These are phyloP conservation scores for Apis mellifera DNA, from an alignment of 1,140 invertebrate genomes.

Conservation along the genomic window DNA sequence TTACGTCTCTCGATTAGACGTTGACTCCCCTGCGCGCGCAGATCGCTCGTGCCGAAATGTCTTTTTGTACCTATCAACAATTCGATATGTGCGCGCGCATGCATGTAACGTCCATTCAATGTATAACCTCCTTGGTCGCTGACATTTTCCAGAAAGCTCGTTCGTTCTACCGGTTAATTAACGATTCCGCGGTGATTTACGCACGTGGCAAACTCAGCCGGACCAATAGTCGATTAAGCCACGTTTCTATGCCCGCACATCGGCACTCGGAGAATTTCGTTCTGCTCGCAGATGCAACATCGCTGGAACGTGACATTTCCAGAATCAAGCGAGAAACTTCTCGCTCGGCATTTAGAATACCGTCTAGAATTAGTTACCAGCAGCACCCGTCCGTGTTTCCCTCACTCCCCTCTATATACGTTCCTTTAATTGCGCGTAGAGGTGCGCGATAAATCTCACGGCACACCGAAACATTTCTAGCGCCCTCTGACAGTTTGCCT, in stretches of 20 bases:
- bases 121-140: neutral
- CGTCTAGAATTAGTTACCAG: slow-evolving; percentile 53
- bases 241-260: neutral
- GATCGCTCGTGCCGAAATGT: slow-evolving; percentile 23
- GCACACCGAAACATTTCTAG: slow-evolving; percentile 13
- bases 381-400: neutral
- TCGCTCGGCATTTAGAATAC: slow-evolving; percentile 67
- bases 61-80: slow-evolving; percentile 26
- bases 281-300: slow-evolving; percentile 33
- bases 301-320: slow-evolving; percentile 75
- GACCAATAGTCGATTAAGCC: slow-evolving; percentile 47
- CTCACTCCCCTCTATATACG: slow-evolving; percentile 13
- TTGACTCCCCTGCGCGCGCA: neutral
- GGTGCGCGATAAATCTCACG: slow-evolving; percentile 30
- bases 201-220: slow-evolving; percentile 53
- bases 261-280: slow-evolving; percentile 52
- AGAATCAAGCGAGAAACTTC: slow-evolving; percentile 75
- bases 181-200: slow-evolving; percentile 66
- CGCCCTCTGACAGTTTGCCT: neutral
- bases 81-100: neutral
- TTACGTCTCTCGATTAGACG: slow-evolving; percentile 23
- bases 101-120: no score
- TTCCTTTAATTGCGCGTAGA: slow-evolving; percentile 45
- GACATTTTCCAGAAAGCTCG: slow-evolving; percentile 64
- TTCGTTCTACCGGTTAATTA: slow-evolving; percentile 59